A percentile compares a stretch with the other conserved stretches of the same genome.
phyloP scores from a whole-genome alignment of 1,140 invertebrate genomes.

The Goniozus legneri region DNA sequence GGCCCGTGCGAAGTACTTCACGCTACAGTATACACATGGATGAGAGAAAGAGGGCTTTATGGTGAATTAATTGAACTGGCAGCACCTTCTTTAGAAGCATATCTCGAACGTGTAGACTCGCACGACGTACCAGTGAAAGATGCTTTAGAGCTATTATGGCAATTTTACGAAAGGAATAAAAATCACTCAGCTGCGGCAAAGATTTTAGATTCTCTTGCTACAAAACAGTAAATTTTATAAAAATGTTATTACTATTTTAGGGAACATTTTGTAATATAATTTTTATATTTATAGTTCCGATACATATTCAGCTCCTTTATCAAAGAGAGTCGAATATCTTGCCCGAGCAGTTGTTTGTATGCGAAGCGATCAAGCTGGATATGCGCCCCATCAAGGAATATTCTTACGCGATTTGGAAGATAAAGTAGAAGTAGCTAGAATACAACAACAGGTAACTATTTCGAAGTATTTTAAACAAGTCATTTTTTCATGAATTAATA shows the following conservation, averaged over 20 bases:
- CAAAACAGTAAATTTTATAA: conserved; percentile 32
- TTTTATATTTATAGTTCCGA: conserved; percentile 53
- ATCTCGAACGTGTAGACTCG: conserved; percentile 64
- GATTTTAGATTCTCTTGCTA: conserved; percentile 84
- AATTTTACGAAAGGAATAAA: conserved; percentile 89
- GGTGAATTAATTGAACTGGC: conserved; percentile 75
- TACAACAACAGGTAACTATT: conserved; percentile 69
- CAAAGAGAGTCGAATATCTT: conserved; percentile 83
- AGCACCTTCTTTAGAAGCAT: conserved; percentile 79
- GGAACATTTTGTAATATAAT: conserved; percentile 10
- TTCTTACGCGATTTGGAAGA: conserved; percentile 91
- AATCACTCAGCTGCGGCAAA: conserved; percentile 92
- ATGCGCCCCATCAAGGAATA: conserved; percentile 74
- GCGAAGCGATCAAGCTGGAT: conserved; percentile 78
- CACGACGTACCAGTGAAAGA: neutral
- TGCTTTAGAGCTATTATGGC: conserved; percentile 91
- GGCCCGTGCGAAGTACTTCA: conserved; percentile 85
- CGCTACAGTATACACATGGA: conserved; percentile 89
- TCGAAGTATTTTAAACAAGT: conserved; percentile 30
- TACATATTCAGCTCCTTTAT: conserved; percentile 51
- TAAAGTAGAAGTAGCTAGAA: conserved; percentile 83
- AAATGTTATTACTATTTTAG: conserved; percentile 5
- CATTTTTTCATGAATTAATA: conserved; percentile 7
- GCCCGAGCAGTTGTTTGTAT: conserved; percentile 93
- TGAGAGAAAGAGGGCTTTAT: conserved; percentile 73